Base-by-base conservation (phyloP, 2,888 invertebrate species). In the Elgonia sp. region DNA sequence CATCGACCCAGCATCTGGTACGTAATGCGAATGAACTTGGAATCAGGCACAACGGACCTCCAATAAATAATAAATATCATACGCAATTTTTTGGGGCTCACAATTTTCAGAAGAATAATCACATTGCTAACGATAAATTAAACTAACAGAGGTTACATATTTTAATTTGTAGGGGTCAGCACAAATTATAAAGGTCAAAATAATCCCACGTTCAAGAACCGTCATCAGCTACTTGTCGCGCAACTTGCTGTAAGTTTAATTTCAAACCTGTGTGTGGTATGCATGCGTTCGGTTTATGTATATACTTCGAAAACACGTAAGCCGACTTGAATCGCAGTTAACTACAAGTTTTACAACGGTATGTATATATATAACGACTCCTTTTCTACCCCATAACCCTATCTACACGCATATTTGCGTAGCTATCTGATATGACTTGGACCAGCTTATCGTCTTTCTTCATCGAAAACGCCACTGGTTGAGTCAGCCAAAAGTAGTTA, bases 361-460 rank as follows among this genome's bases (percentile, higher is more conserved):
- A 90, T 89, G 89, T 86, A 88, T 77, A 73, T 81, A 75, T 82
- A 84, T 88, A 84, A 62, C 90, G 88, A 90, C 84, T 90, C 73
- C 73, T 84, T 89, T 89, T 82, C 75, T 90, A 89, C 89, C 89
- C 83, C 18, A n/a, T 90, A 92, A 90, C 91, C 91, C 91, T 79
- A 84, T 37, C 89, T 82, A 87, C 75, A 79, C 88, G 90, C 90
- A 90, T 91, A 91, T 91, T 90, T 91, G 89, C 89, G 85, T 88
- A 88, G 91, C 91, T 92, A 92, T 93, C 92, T 92, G 92, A 93
- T 92, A 93, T 89, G 90, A 90, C 90, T 88, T 85, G 91, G 87
- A 90, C 90, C 89, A 72, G 82, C 90, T 88, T 93, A 93, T 94
- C 93, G 88, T 84, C 67, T 88, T 91, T 90, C 91, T 90, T 90